Evolutionary conservation across 2,797 vertebrate species (phyloP).

Genomic region (Gymnoscopelus microlampas): DNA sequence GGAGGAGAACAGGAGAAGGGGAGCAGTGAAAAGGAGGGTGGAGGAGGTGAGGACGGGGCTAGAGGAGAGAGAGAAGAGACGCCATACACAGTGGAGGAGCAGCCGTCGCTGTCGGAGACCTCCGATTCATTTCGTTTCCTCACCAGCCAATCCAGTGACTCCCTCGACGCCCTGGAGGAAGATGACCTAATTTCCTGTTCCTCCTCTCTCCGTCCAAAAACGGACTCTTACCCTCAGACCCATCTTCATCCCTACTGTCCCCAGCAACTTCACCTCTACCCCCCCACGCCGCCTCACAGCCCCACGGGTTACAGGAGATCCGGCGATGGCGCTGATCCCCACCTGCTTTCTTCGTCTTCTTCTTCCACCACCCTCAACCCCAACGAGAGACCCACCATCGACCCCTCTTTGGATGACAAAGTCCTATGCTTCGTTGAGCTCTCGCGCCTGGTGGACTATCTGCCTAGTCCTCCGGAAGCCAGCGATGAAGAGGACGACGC

Average conservation of each 20-base stretch:
- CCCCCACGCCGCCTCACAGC: constrained; percentile 17
- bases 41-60: constrained; percentile 2
- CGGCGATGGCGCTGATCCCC: constrained; percentile 55
- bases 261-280: constrained; percentile 44
- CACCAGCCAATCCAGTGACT: constrained; percentile 91
- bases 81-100: constrained; percentile 58
- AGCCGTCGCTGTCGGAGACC: constrained; percentile 81
- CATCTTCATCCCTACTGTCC: constrained; percentile 44
- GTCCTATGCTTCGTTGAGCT: constrained; percentile 83
- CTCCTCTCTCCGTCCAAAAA: constrained; percentile 70
- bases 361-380: neutral
- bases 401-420: constrained; percentile 57
- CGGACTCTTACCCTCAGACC: constrained; percentile 36
- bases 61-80: constrained; percentile 37
- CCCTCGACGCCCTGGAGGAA: constrained; percentile 91
- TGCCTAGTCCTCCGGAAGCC: constrained; percentile 75
- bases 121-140: constrained; percentile 88
- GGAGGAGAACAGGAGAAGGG: neutral
- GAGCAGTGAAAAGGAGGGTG: constrained; percentile 2
- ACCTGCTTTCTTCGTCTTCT: constrained; percentile 20
- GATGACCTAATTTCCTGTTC: constrained; percentile 88
- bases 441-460: constrained; percentile 74
- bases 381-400: constrained; percentile 11
- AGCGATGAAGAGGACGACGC: constrained; percentile 76
- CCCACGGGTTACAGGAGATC: constrained; percentile 53